Evolutionary conservation across 2,888 invertebrate genomes (phyloP), one percentile per base, ranked within the genome.

Genomic region (Spodoptera exigua): DNA sequence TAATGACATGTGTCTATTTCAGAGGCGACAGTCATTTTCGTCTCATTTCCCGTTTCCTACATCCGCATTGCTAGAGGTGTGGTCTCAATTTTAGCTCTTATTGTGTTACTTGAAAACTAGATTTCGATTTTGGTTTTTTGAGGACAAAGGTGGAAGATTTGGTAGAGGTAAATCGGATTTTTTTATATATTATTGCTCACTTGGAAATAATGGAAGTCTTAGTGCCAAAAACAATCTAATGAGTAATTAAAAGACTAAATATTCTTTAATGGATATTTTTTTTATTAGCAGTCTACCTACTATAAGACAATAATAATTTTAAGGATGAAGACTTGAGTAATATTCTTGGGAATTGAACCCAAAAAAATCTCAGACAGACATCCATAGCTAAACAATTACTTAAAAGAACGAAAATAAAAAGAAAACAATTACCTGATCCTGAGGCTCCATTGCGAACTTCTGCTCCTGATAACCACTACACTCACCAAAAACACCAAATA

Each of bases 401-500:
- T 11, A 21, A 3, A n/a, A 9, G 10, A 27, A 59, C 32, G 14
- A 35, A 34, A 35, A 14, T 11, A 40, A 45, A 40, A 14, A 37
- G 17, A 62, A 61, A 63, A 41, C n/a, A 27, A 53, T 67, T 79
- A 90, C 96, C 90, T 93, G 96, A 95, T 98, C 98, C 88, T 97
- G 97, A 7, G 99, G 99, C 86, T 99, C 97, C 95, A 97, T 97
- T 43, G 97, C 97, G 91, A 99, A 99, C 89, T 97, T 96, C 92
- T 99, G 99, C 80, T 96, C 96, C 45, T 85, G 85, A 74, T 80
- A 85, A 79, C 93, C 85, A 65, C 82, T 84, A 78, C 90, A 83
- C 85, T 92, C 82, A 89, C 88, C 75, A 82, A 89, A 69, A 81
- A 82, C 74, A 85, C 81, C 70, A 78, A 82, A 83, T 74, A 87